phyloP scores from a whole-genome alignment of 2,113 vertebrate genomes.

The Istiophorus platypterus region DNA sequence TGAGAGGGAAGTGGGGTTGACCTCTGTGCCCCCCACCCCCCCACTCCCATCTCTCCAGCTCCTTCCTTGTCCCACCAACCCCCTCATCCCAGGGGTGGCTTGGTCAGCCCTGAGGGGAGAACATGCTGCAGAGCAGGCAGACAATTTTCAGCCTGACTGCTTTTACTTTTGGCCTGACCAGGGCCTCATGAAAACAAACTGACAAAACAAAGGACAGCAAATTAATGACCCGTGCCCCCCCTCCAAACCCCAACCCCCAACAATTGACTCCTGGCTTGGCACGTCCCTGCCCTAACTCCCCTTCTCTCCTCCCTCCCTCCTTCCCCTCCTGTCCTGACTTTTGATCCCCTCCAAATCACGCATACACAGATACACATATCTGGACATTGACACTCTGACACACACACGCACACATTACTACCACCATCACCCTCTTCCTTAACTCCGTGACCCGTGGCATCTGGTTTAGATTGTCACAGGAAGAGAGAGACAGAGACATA shows the following conservation, averaged over 20 bases:
- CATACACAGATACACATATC: constrained; percentile 71
- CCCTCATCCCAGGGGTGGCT: constrained; percentile 75
- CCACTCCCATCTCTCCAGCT: constrained; percentile 39
- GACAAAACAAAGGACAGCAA: constrained; percentile 99
- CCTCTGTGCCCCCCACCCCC: constrained; percentile 81
- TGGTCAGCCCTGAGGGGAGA: constrained; percentile 91
- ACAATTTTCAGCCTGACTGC: constrained; percentile 99
- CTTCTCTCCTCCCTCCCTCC: background rate
- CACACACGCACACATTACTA: constrained; percentile 62
- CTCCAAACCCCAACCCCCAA: constrained; percentile 83
- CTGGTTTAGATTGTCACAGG: constrained; percentile 89
- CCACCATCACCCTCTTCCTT: constrained; percentile 73
- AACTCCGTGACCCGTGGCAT: constrained; percentile 85
- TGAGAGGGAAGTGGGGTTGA: constrained; percentile 87
- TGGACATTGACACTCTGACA: constrained; percentile 66
- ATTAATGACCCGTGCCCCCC: constrained; percentile 98
- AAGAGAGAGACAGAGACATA: constrained; percentile 75
- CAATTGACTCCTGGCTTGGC: constrained; percentile 91
- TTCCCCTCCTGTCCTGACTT: constrained; percentile 57
- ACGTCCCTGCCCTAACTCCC: constrained; percentile 84
- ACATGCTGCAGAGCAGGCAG: constrained; percentile 97
- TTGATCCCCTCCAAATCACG: constrained; percentile 67
- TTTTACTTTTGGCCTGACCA: constrained; percentile 96
- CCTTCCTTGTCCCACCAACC: constrained; percentile 57
- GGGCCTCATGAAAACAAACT: constrained; percentile 98